phyloP scores from a whole-genome alignment of 2,797 vertebrate genomes.

The Tapirus indicus region DNA sequence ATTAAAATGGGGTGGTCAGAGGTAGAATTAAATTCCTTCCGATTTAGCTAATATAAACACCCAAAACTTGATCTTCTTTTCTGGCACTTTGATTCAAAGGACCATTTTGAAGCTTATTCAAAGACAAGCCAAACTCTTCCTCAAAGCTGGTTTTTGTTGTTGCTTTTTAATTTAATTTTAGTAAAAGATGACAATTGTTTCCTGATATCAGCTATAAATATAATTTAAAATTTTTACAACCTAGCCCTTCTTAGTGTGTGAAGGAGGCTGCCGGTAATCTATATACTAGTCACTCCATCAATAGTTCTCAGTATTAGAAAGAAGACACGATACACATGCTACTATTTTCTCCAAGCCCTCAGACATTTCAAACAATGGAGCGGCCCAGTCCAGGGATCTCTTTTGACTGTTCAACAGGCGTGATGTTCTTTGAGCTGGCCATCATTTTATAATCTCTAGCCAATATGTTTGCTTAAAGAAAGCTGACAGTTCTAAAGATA shows the following conservation, averaged over 20 bases:
- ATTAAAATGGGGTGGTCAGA: neutral
- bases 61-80: neutral
- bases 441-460: neutral
- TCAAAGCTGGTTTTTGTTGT: neutral
- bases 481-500: neutral
- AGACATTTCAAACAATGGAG: neutral
- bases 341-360: neutral
- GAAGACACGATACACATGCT: neutral
- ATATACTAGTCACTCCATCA: neutral
- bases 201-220: neutral
- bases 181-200: neutral
- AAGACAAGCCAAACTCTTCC: neutral
- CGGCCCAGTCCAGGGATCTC: fast-evolving
- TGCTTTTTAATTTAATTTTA: neutral
- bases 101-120: neutral
- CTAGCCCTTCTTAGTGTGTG: neutral
- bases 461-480: neutral
- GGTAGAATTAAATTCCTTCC: neutral
- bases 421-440: neutral
- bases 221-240: conserved; percentile 4
- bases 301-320: neutral
- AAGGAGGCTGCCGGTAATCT: neutral
- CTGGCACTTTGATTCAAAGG: neutral
- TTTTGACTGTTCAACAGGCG: neutral
- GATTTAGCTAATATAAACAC: neutral